Percentiles rank a stretch among this genome's conserved stretches.
Evolutionary conservation across 2,113 vertebrate species (phyloP).

Genomic region (Ammospiza caudacuta): DNA sequence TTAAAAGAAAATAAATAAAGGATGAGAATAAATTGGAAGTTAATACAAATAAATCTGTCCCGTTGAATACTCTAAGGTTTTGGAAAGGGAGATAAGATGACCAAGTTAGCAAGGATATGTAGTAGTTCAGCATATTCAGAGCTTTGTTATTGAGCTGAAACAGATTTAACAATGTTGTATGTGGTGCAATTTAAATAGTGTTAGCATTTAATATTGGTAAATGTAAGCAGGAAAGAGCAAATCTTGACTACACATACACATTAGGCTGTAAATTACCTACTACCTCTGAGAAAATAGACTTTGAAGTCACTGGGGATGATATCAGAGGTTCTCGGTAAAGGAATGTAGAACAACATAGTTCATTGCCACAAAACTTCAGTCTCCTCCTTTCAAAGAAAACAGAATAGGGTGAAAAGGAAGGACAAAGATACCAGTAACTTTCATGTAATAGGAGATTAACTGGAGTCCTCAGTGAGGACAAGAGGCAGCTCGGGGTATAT

Average conservation of each 20-base stretch:
- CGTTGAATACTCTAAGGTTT: background rate
- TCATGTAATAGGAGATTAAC: background rate
- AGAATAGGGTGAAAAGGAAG: background rate
- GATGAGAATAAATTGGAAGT: background rate
- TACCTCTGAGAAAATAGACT: background rate
- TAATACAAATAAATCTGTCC: background rate
- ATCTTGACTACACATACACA: background rate
- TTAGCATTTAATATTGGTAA: background rate
- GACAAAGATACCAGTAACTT: background rate
- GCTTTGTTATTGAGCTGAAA: background rate
- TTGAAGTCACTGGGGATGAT: background rate
- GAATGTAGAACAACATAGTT: background rate
- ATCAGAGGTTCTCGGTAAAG: background rate
- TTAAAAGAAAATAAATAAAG: background rate
- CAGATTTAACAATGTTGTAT: background rate
- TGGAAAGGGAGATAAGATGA: background rate
- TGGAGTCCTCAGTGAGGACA: background rate
- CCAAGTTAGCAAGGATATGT: background rate
- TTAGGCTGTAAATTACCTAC: background rate
- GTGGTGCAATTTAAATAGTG: background rate
- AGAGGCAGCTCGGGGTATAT: background rate
- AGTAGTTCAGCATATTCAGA: background rate
- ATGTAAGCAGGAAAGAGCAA: background rate
- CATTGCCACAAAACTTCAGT: background rate
- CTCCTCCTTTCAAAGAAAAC: background rate